A percentile compares a stretch with the other conserved stretches of the same genome.
Evolutionary conservation across 2,797 vertebrate species (phyloP).

Genomic region (Tokudaia tokunoshimensis): DNA sequence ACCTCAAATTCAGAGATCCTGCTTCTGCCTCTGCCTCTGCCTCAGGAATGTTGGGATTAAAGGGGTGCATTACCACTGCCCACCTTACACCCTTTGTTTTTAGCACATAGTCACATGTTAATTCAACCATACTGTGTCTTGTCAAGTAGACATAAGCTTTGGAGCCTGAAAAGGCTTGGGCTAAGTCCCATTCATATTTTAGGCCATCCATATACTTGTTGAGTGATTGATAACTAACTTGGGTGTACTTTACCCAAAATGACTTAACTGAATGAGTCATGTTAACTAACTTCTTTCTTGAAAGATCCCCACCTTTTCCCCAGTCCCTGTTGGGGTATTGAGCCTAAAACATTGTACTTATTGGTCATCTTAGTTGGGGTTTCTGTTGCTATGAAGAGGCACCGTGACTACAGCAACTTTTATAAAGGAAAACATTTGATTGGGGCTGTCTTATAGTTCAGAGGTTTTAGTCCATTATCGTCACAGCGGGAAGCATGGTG

Average conservation of each 20-base stretch:
- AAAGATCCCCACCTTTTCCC: not conserved
- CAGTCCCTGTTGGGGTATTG: not conserved
- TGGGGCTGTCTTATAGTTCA: not conserved
- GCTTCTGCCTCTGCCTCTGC: not conserved
- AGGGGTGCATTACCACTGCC: not conserved
- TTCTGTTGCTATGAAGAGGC: not conserved
- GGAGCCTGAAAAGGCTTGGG: not conserved
- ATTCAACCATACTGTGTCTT: not conserved
- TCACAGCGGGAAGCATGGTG: not conserved
- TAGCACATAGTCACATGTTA: not conserved
- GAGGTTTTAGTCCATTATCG: not conserved
- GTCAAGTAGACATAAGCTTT: not conserved
- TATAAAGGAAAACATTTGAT: too few relatives aligned
- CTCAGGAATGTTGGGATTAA: not conserved
- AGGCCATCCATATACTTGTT: not conserved
- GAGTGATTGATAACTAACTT: not conserved
- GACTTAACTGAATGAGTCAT: not conserved
- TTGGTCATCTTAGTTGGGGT: not conserved
- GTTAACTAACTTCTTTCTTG: not conserved
- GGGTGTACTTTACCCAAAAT: constrained; percentile 20
- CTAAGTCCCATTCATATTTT: not conserved
- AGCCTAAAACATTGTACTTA: not conserved
- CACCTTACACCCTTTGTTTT: not conserved
- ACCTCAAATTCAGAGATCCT: not conserved
- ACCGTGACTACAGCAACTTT: not conserved